These are phyloP conservation scores for Hirundo rustica DNA, from an alignment of 2,797 vertebrate species.

Conservation along the genomic window DNA sequence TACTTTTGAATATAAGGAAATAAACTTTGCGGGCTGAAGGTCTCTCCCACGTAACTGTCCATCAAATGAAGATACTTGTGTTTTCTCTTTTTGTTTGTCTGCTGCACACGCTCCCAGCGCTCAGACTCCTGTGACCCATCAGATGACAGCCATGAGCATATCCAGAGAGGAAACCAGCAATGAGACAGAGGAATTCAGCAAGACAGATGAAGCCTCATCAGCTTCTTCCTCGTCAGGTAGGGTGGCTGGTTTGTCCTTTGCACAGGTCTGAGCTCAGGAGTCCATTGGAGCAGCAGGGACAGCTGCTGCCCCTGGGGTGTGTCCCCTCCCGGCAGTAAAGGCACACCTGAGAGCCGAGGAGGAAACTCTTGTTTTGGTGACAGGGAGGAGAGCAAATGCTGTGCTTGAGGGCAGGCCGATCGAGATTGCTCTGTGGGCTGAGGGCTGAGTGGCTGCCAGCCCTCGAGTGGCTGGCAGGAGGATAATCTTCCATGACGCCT, in stretches of 20 bases:
- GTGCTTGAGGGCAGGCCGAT: neutral
- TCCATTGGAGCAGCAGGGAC: neutral
- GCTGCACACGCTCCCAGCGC: conserved; percentile 62
- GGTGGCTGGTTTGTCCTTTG: neutral
- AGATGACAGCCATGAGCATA: conserved; percentile 93
- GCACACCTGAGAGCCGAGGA: neutral
- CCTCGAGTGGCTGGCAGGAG: conserved; percentile 2
- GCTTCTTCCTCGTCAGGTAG: conserved; percentile 61
- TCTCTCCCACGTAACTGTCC: neutral
- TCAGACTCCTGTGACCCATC: conserved; percentile 88
- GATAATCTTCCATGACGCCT: conserved; percentile 34
- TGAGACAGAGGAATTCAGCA: conserved; percentile 75
- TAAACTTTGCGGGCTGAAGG: neutral
- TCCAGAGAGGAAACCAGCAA: conserved; percentile 82
- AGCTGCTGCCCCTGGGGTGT: neutral
- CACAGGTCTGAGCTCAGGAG: neutral
- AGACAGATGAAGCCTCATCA: conserved; percentile 73
- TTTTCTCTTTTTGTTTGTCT: neutral
- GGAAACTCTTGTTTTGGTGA: neutral
- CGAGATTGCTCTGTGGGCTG: conserved; percentile 14
- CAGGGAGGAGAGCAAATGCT: conserved; percentile 1
- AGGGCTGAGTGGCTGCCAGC: conserved; percentile 39
- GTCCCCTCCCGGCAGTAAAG: neutral
- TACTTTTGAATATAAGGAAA: neutral
- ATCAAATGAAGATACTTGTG: neutral